Evolutionary conservation across 2,888 invertebrate species (phyloP).

Genomic region (Erebia ligea): DNA sequence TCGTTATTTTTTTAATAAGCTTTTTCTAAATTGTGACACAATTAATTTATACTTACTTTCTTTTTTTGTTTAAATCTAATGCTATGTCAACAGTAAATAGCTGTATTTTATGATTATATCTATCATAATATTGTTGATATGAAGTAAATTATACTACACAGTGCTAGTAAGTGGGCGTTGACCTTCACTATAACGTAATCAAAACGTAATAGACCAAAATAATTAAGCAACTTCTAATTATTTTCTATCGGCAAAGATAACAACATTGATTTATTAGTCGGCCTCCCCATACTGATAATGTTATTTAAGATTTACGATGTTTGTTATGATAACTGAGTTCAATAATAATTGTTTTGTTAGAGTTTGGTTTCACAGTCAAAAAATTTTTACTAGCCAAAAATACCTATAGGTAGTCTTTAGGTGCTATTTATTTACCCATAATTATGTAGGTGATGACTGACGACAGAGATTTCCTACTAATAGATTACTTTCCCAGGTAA

Average conservation of each 20-base stretch:
- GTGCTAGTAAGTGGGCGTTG: constrained; percentile 11
- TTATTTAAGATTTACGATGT: constrained; percentile 66
- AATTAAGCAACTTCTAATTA: constrained; percentile 78
- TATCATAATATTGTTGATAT: too few relatives aligned
- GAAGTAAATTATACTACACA: not conserved
- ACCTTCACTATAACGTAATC: constrained; percentile 26
- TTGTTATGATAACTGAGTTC: constrained; percentile 60
- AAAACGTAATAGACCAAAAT: constrained; percentile 57
- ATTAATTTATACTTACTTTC: too few relatives aligned
- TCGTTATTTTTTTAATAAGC: too few relatives aligned
- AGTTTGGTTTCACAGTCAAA: not conserved
- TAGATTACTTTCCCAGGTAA: not conserved
- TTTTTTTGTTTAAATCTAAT: too few relatives aligned
- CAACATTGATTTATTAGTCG: constrained; percentile 69
- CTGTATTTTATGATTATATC: too few relatives aligned
- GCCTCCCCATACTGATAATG: constrained; percentile 59
- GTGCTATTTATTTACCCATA: too few relatives aligned
- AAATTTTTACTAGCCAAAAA: too few relatives aligned
- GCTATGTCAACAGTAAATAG: too few relatives aligned
- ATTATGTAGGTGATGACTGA: too few relatives aligned
- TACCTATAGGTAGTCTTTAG: too few relatives aligned
- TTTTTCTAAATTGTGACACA: too few relatives aligned
- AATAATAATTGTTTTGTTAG: constrained; percentile 6
- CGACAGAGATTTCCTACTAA: not conserved
- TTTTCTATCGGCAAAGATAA: constrained; percentile 72